A percentile compares a stretch with the other conserved stretches of the same genome.
These are phyloP conservation scores for Cavia porcellus DNA, from an alignment of 2,113 vertebrate species.

Conservation along the genomic window DNA sequence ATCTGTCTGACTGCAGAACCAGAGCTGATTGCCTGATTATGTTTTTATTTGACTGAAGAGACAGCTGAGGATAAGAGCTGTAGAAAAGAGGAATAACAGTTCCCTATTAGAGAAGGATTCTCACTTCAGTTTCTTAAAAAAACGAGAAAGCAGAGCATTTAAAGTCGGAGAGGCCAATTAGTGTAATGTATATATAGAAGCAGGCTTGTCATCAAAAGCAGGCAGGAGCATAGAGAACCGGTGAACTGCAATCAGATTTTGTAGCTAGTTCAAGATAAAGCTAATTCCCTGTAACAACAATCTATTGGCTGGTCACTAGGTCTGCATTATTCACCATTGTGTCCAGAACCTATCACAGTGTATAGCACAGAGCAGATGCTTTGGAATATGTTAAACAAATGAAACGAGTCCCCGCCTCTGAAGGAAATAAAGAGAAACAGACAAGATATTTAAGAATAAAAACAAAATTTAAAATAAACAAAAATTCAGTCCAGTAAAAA, in stretches of 20 bases:
- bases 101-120: not conserved
- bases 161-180: not conserved
- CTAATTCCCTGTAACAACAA: not conserved
- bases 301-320: not conserved
- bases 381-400: not conserved
- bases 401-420: not conserved
- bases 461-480: not conserved
- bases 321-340: not conserved
- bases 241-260: not conserved
- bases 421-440: not conserved
- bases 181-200: not conserved
- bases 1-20: not conserved
- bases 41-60: conserved; percentile 65
- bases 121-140: conserved; percentile 38
- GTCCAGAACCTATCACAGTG: not conserved
- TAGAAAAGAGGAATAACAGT: not conserved
- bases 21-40: conserved; percentile 22
- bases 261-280: not conserved
- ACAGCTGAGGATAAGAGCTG: conserved; percentile 4
- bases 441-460: no score
- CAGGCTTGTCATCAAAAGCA: not conserved
- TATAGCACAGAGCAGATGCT: not conserved
- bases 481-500: not conserved
- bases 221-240: not conserved
- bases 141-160: not conserved